phyloP scores from a whole-genome alignment of 2,113 vertebrate species.

The Nettapus auritus region DNA sequence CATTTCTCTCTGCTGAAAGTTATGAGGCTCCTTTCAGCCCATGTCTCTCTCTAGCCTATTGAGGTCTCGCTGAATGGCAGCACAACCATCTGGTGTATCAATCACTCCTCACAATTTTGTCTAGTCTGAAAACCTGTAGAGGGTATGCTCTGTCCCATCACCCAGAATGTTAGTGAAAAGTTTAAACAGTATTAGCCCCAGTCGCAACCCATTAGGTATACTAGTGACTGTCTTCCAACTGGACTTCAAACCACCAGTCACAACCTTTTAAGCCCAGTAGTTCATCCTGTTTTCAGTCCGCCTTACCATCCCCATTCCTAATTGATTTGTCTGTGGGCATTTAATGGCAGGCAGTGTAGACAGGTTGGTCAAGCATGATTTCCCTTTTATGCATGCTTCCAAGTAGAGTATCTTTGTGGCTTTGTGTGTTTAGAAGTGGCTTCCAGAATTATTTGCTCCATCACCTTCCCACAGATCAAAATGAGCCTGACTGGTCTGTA shows the following conservation, averaged over 20 bases:
- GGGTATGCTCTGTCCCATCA: neutral
- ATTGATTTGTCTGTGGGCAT: neutral
- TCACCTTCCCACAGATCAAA: neutral
- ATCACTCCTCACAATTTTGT: neutral
- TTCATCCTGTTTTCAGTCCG: neutral
- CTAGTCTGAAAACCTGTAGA: neutral
- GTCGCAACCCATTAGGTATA: neutral
- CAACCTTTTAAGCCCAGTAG: neutral
- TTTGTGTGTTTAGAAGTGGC: neutral
- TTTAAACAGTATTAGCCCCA: neutral
- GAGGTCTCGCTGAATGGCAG: neutral
- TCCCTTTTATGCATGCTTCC: neutral
- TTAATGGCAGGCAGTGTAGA: neutral
- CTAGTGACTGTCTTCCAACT: neutral
- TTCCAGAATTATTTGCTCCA: neutral
- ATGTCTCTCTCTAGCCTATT: neutral
- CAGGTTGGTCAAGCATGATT: neutral
- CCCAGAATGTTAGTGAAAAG: neutral
- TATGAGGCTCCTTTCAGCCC: neutral
- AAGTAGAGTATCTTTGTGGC: neutral
- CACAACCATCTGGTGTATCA: neutral
- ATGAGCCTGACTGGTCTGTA: neutral
- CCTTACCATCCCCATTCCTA: neutral
- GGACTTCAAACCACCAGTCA: neutral
- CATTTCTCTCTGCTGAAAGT: neutral